phyloP scores from a whole-genome alignment of 2,797 vertebrate genomes.

The Gouania willdenowi region DNA sequence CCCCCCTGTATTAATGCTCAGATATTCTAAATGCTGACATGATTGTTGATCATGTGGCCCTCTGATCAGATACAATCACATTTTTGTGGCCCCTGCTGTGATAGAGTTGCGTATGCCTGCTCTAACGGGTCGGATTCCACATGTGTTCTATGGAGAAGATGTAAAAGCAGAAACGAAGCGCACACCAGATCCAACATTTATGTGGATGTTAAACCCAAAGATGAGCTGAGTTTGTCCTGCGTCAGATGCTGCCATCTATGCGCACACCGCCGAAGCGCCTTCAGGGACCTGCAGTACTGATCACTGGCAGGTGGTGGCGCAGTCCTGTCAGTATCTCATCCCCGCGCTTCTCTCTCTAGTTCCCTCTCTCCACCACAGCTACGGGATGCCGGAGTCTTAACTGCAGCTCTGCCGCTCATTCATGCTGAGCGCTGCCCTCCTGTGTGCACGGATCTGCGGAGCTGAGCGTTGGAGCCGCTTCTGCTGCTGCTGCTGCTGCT shows the following conservation, averaged over 20 bases:
- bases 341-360: constrained; percentile 2
- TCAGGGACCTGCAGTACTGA: neutral
- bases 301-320: constrained; percentile 38
- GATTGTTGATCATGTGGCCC: no score
- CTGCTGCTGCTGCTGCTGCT: constrained; percentile 12
- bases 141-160: no score
- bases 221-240: no score
- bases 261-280: constrained; percentile 30
- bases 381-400: constrained; percentile 53
- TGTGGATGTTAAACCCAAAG: no score
- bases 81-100: no score
- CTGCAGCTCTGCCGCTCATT: constrained; percentile 60
- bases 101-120: no score
- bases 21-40: no score
- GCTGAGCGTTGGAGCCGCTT: constrained; percentile 43
- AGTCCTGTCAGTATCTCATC: constrained; percentile 27
- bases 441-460: constrained; percentile 58
- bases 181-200: neutral
- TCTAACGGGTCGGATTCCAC: no score
- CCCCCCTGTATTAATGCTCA: no score
- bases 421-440: constrained; percentile 67
- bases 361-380: constrained; percentile 7
- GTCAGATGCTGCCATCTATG: constrained; percentile 60
- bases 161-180: neutral
- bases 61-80: no score